Base-by-base conservation (phyloP, 2,797 vertebrate species). In the Calcarius lapponicus region DNA sequence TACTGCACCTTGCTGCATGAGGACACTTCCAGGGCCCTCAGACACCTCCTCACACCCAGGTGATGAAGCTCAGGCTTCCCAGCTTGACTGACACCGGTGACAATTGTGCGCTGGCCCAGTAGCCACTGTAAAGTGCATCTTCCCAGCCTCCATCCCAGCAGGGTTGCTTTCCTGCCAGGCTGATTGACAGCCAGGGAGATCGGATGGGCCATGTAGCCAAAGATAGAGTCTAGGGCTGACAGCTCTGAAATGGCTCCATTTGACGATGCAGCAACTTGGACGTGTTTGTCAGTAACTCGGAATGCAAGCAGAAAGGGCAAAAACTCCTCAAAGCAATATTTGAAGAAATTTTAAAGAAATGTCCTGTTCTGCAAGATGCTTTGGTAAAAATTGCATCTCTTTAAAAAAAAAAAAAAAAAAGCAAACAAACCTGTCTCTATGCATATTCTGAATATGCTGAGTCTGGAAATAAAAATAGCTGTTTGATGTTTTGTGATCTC, bases 171-270 rank as follows among this genome's bases (percentile, higher is more conserved):
- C 74, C 76, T 86, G 64, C 40, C 74, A 73, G 88, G 5, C 61
- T 96, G 96, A 96, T 29, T 96, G 95, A 95, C 95, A 95, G 80
- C 2, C 67, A 78, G 53, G 42, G 38, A 95, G 78, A 96, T 96
- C 0, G 4, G 65, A 92, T 62, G 80, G 86, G 92, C 91, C 81
- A 48, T 13, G 79, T 54, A 96, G 75, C 81, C 84, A 71, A 91
- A 96, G 91, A 96, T 7, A 89, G 70, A 95, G 61, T 74, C 69
- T 31, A 32, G 58, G 60, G 34, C 73, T 95, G 95, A 90, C 95
- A 96, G 91, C 71, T 96, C 70, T 90, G 89, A 96, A 96, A 86
- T 70, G 66, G 69, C 19, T 93, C 75, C 64, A 17, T 89, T 84
- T 95, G 90, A 93, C 0, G 2, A 70, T 67, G 45, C 58, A 94